These are phyloP conservation scores for Strix occidentalis DNA, from an alignment of 2,797 vertebrate genomes.

Conservation along the genomic window DNA sequence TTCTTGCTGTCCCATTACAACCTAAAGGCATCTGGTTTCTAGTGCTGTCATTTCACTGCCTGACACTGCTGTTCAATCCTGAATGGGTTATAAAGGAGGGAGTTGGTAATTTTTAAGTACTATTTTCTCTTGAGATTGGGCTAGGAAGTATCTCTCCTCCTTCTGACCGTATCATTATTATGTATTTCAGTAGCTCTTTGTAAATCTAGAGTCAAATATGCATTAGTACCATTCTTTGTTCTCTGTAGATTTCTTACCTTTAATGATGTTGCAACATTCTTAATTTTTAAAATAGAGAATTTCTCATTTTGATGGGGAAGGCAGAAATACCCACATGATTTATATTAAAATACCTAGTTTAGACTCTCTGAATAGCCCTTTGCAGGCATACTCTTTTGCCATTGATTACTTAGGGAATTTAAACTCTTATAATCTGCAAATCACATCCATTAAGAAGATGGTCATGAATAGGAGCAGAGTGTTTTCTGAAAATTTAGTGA, in stretches of 20 bases:
- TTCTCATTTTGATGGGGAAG: neutral
- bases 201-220: neutral
- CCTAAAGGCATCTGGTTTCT: constrained; percentile 34
- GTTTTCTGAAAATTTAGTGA: neutral
- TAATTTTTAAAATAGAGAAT: neutral
- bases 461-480: neutral
- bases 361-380: neutral
- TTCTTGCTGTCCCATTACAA: constrained; percentile 7
- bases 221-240: neutral
- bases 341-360: neutral
- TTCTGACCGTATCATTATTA: neutral
- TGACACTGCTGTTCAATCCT: neutral
- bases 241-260: neutral
- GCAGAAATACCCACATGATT: neutral
- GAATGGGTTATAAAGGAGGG: neutral
- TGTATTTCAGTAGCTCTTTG: neutral
- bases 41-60: constrained; percentile 32
- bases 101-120: constrained; percentile 2
- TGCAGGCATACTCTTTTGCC: neutral
- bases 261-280: neutral
- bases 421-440: neutral
- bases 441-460: neutral
- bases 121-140: neutral
- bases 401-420: neutral
- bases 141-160: neutral